These are phyloP conservation scores for Trimorus sp. DNA, from an alignment of 2,888 invertebrate genomes.

Conservation along the genomic window DNA sequence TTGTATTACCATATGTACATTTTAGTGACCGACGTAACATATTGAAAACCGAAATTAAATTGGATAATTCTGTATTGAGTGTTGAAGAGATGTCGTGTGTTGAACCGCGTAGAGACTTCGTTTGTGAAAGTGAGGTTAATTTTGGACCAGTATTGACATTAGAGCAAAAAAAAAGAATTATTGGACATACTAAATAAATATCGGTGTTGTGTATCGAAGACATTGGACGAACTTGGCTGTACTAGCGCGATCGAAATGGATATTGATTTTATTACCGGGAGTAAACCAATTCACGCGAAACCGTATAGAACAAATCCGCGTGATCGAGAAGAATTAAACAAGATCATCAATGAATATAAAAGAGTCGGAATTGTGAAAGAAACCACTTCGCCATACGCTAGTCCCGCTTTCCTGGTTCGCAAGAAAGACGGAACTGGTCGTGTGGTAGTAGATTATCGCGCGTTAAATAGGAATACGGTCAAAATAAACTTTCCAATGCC, in stretches of 20 bases:
- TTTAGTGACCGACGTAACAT: too few relatives aligned
- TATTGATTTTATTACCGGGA: slow-evolving; percentile 14
- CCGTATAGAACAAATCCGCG: slow-evolving; percentile 36
- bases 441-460: slow-evolving; percentile 23
- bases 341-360: slow-evolving; percentile 28
- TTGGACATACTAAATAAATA: too few relatives aligned
- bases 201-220: too few relatives aligned
- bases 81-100: too few relatives aligned
- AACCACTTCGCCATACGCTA: slow-evolving; percentile 18
- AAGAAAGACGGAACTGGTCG: slow-evolving; percentile 22
- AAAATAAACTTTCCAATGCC: not conserved
- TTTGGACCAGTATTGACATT: too few relatives aligned
- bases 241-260: slow-evolving; percentile 29
- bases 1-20: too few relatives aligned
- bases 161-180: too few relatives aligned
- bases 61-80: too few relatives aligned
- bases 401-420: slow-evolving; percentile 11
- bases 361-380: slow-evolving; percentile 41
- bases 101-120: too few relatives aligned
- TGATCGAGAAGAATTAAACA: slow-evolving; percentile 29
- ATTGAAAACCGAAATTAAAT: too few relatives aligned
- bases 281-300: slow-evolving; percentile 18
- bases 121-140: too few relatives aligned
- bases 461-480: not conserved
- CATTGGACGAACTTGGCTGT: not conserved